Percentiles rank a stretch among this genome's conserved stretches.
phyloP scores from a whole-genome alignment of 2,888 invertebrate genomes.

The Polydesmus complanatus region DNA sequence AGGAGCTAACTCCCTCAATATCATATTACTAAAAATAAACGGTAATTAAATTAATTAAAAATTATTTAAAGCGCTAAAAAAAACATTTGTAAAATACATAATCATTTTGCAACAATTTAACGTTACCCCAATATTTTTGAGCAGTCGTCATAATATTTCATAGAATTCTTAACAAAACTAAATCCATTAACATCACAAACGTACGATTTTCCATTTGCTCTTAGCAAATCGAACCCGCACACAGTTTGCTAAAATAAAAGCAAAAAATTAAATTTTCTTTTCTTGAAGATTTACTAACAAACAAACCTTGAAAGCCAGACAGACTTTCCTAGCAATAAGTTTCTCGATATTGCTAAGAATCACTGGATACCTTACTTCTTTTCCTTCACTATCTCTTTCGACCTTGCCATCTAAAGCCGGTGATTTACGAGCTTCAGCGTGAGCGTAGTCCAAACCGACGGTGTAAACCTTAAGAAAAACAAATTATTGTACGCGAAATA shows the following conservation, averaged over 20 bases:
- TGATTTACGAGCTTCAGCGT: slow-evolving; percentile 97
- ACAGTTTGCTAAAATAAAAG: slow-evolving; percentile 61
- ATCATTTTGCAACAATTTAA: neutral
- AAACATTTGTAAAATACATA: neutral
- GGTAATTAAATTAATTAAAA: neutral
- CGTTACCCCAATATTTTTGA: slow-evolving; percentile 77
- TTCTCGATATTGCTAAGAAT: slow-evolving; percentile 95
- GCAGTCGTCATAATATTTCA: slow-evolving; percentile 99
- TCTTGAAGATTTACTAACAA: neutral
- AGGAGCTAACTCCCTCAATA: slow-evolving; percentile 82
- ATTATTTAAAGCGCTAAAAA: neutral
- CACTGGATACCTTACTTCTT: slow-evolving; percentile 95
- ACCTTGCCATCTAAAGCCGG: slow-evolving; percentile 98
- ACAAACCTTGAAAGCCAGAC: slow-evolving; percentile 63
- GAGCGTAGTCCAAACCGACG: slow-evolving; percentile 98
- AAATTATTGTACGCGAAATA: too few species aligned
- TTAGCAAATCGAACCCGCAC: slow-evolving; percentile 93
- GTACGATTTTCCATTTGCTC: slow-evolving; percentile 96
- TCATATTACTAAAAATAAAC: slow-evolving; percentile 57
- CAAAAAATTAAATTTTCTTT: slow-evolving; percentile 2
- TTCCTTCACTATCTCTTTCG: slow-evolving; percentile 90
- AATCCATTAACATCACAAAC: slow-evolving; percentile 99
- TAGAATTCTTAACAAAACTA: slow-evolving; percentile 98
- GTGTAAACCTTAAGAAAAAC: slow-evolving; percentile 67
- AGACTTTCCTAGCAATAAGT: slow-evolving; percentile 92